Evolutionary conservation across 2,113 vertebrate species (phyloP).

Genomic region (Puffinus mauretanicus): DNA sequence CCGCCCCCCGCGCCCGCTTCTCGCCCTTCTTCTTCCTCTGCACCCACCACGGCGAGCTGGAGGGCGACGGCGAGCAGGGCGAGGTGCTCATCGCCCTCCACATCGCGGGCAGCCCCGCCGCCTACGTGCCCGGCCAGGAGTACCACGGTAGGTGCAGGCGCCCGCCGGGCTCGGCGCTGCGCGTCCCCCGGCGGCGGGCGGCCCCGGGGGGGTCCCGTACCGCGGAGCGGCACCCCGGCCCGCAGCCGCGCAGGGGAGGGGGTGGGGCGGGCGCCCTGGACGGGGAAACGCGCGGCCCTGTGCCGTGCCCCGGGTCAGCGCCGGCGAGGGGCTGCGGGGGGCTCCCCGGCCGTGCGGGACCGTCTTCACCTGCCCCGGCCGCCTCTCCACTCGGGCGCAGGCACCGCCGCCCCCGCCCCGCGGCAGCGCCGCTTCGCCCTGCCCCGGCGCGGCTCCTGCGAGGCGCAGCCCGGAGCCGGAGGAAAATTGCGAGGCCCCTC

Average conservation of each 20-base stretch:
- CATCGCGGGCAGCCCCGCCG: no score
- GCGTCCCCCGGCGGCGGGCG: no score
- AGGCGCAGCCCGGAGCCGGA: background rate
- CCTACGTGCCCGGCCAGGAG: no score
- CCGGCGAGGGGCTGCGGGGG: background rate
- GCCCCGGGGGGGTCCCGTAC: no score
- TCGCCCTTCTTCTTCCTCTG: no score
- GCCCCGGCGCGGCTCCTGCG: background rate
- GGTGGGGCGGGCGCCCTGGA: background rate
- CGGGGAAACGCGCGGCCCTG: background rate
- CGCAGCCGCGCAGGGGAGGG: background rate
- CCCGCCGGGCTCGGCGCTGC: no score
- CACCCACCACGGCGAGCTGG: no score
- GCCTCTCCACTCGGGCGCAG: background rate
- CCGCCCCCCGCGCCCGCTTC: no score
- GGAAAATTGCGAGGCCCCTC: background rate
- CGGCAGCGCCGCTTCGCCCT: background rate
- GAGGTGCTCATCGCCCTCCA: no score
- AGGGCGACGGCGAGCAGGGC: no score
- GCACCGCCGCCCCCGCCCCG: background rate
- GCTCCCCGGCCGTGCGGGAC: background rate
- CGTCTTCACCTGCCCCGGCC: background rate
- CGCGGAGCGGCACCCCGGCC: no score
- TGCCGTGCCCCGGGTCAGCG: background rate
- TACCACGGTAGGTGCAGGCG: no score